phyloP scores from a whole-genome alignment of 1,140 invertebrate species.

The Caerostris extrusa region DNA sequence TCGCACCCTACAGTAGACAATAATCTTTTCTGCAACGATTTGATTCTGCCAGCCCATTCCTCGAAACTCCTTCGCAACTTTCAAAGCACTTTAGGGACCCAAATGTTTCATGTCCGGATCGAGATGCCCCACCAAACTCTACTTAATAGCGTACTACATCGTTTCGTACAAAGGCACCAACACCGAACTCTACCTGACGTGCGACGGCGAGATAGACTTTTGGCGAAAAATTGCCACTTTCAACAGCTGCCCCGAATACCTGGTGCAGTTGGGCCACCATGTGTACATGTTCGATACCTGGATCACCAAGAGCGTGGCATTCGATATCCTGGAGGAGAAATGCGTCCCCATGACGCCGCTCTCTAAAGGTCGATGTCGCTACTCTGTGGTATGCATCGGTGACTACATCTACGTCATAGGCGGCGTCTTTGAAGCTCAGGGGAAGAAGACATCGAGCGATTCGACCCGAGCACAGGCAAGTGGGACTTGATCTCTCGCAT shows the following conservation, averaged over 20 bases:
- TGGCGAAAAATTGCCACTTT: slow-evolving; percentile 9
- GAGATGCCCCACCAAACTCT: background rate
- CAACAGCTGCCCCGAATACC: background rate
- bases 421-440: background rate
- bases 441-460: slow-evolving; percentile 13
- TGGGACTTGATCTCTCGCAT: background rate
- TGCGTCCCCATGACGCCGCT: background rate
- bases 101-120: background rate
- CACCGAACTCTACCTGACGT: slow-evolving; percentile 5
- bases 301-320: background rate
- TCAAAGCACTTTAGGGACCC: background rate
- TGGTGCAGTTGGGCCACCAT: background rate
- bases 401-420: slow-evolving; percentile 24
- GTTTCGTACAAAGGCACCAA: background rate
- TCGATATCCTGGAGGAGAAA: background rate
- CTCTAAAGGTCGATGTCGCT: background rate
- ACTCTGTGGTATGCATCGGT: background rate
- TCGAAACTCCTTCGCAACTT: background rate
- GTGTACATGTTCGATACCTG: slow-evolving; percentile 53
- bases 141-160: background rate
- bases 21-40: background rate
- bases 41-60: too few species aligned
- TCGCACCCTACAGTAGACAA: background rate
- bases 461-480: background rate
- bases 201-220: background rate